Evolutionary conservation across 2,113 vertebrate species (phyloP).

Genomic region (Chunga burmeisteri): DNA sequence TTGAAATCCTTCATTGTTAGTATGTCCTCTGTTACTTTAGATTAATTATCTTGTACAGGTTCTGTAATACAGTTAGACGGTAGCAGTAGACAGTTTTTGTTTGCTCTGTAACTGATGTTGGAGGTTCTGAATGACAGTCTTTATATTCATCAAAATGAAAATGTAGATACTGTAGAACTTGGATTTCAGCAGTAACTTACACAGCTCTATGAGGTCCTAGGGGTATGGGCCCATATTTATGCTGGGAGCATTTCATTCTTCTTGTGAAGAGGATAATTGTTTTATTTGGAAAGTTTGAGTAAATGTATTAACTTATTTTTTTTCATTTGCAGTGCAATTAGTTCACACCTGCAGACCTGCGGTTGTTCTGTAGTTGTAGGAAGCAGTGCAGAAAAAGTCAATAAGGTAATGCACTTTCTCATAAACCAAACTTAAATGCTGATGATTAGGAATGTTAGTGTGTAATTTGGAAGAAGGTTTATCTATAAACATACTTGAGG

Average conservation of each 20-base stretch:
- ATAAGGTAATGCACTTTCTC: constrained; percentile 83
- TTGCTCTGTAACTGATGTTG: neutral
- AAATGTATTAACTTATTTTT: neutral
- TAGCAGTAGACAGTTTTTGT: neutral
- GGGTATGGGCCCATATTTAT: neutral
- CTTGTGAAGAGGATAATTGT: neutral
- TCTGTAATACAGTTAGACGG: neutral
- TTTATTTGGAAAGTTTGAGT: neutral
- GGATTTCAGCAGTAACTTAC: neutral
- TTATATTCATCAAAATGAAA: neutral
- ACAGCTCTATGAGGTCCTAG: neutral
- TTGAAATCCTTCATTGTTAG: neutral
- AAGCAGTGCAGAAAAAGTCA: constrained; percentile 96
- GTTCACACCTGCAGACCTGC: constrained; percentile 96
- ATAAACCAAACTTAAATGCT: neutral
- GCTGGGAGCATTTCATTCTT: neutral
- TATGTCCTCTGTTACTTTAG: neutral
- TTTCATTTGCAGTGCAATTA: constrained; percentile 86
- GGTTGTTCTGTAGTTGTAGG: constrained; percentile 96
- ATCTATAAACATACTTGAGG: neutral
- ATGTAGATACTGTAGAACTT: neutral
- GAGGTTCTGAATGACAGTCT: neutral
- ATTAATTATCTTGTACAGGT: neutral
- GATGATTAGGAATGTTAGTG: neutral
- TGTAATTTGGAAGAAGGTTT: neutral